Evolutionary conservation across 2,113 vertebrate genomes (phyloP).

Genomic region (Sturnira hondurensis): DNA sequence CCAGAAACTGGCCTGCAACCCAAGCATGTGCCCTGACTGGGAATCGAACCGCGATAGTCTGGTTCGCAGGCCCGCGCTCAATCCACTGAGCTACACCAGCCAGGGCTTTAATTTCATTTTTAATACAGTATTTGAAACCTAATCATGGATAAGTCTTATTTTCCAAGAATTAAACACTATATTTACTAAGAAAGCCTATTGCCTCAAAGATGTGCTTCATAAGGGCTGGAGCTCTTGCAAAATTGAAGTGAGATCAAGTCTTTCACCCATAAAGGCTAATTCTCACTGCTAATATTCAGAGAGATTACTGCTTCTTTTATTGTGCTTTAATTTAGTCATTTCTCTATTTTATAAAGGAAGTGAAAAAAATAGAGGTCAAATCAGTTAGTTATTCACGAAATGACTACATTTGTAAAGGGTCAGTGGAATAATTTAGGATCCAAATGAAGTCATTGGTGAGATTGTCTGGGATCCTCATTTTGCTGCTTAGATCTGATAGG

Average conservation of each 20-base stretch:
- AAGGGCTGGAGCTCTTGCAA: not conserved
- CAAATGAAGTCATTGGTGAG: not conserved
- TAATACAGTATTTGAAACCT: not conserved
- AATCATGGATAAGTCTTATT: not conserved
- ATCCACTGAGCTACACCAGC: no score
- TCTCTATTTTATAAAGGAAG: not conserved
- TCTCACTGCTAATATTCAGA: not conserved
- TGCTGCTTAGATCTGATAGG: not conserved
- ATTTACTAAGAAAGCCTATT: not conserved
- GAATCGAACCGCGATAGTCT: no score
- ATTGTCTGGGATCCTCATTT: not conserved
- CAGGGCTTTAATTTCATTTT: slow-evolving; percentile 18
- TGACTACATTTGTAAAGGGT: not conserved
- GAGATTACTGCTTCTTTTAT: not conserved
- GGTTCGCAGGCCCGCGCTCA: no score
- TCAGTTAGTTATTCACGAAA: not conserved
- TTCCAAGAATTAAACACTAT: not conserved
- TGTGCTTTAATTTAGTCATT: not conserved
- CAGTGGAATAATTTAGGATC: not conserved
- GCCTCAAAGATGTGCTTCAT: not conserved
- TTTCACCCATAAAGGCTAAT: not conserved
- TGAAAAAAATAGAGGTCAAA: not conserved
- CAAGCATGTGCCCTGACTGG: no score
- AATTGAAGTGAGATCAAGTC: not conserved
- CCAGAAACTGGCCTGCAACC: no score